These are phyloP conservation scores for Corythornis madagascariensis DNA, from an alignment of 2,113 vertebrate species.

Conservation along the genomic window DNA sequence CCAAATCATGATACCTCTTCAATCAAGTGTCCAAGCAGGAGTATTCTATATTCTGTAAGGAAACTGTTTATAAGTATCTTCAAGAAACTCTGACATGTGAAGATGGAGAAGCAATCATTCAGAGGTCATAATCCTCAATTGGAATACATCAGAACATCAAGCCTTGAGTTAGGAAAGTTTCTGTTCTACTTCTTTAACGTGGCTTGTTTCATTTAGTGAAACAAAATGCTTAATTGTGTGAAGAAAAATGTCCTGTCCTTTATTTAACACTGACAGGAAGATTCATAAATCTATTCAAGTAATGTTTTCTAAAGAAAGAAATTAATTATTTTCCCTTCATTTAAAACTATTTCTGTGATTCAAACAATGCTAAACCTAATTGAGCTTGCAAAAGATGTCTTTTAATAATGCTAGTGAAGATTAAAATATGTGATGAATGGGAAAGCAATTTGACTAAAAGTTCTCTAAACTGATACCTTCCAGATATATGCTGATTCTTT, in stretches of 20 bases:
- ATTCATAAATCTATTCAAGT: background rate
- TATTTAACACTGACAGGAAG: background rate
- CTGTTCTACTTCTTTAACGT: background rate
- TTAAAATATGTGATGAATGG: constrained; percentile 31
- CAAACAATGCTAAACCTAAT: constrained; percentile 21
- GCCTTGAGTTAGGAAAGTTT: background rate
- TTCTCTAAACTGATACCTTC: constrained; percentile 19
- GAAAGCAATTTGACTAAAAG: constrained; percentile 9
- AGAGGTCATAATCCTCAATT: background rate
- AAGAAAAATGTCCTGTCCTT: background rate
- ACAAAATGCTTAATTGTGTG: constrained; percentile 11
- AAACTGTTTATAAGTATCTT: background rate
- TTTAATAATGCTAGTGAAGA: background rate
- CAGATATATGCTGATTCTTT: background rate
- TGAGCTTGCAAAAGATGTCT: background rate
- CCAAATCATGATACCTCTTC: background rate
- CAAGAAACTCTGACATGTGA: background rate
- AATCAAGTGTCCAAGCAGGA: background rate
- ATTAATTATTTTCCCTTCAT: constrained; percentile 9
- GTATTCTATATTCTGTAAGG: background rate
- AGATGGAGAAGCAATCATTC: background rate
- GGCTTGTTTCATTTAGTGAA: background rate
- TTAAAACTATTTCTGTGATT: constrained; percentile 27
- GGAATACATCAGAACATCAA: background rate
- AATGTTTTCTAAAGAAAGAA: background rate